phyloP scores from a whole-genome alignment of 2,888 invertebrate species.

The Tenthredo livida region DNA sequence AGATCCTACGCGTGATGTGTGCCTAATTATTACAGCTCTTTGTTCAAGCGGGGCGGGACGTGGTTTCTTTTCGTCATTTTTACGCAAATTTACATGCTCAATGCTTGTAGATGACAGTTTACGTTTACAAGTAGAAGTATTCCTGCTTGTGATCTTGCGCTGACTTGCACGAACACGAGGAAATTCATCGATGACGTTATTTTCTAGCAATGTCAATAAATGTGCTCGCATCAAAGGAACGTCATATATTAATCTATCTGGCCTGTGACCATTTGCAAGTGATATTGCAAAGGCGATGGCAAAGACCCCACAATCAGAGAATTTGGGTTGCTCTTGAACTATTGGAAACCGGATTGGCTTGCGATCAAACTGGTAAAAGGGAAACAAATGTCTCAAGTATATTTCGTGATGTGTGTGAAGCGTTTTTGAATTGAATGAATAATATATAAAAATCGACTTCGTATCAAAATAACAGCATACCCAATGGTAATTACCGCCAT shows the following conservation, averaged over 20 bases:
- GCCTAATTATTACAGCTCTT: not conserved
- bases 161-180: not conserved
- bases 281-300: conserved; percentile 50
- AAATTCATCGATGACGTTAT: conserved; percentile 48
- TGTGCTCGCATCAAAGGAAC: conserved; percentile 52
- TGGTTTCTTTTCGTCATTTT: too few relatives aligned
- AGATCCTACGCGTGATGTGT: not conserved
- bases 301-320: conserved; percentile 47
- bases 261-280: not conserved
- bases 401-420: conserved; percentile 53
- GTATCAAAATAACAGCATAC: conserved; percentile 56
- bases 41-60: too few relatives aligned
- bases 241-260: conserved; percentile 24
- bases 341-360: conserved; percentile 4
- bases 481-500: conserved; percentile 54
- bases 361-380: conserved; percentile 49
- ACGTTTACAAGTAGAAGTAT: not conserved
- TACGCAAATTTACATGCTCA: too few relatives aligned
- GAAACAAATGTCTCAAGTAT: conserved; percentile 53
- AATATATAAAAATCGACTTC: not conserved
- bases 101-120: too few relatives aligned
- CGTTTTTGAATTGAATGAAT: conserved; percentile 47
- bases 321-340: conserved; percentile 29
- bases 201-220: conserved; percentile 50
- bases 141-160: not conserved